Evolutionary conservation across 2,797 vertebrate genomes (phyloP).

Genomic region (Channallabes apus): DNA sequence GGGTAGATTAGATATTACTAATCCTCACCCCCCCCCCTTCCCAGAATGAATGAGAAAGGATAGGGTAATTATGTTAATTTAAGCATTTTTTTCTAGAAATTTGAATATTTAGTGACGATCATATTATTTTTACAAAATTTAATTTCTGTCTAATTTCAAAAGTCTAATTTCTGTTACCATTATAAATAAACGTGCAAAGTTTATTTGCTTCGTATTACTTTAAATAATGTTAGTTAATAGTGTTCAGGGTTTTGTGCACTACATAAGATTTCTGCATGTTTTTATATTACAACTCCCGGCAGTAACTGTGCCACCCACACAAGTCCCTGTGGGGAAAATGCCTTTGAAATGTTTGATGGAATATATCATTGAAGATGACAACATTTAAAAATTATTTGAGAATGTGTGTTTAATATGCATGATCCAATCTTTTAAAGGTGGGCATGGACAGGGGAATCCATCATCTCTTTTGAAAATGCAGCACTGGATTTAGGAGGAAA

Average conservation of each 20-base stretch:
- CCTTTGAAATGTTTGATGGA: conserved; percentile 67
- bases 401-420: conserved; percentile 79
- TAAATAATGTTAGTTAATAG: not conserved
- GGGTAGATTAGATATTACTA: conserved; percentile 23
- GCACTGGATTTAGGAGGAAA: conserved; percentile 75
- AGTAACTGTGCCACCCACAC: conserved; percentile 29
- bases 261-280: conserved; percentile 16
- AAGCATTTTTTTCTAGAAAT: not conserved
- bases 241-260: not conserved
- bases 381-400: conserved; percentile 80
- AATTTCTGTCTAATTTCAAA: too few species aligned
- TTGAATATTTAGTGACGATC: not conserved
- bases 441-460: conserved; percentile 76
- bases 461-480: conserved; percentile 74
- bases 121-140: not conserved
- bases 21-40: not conserved
- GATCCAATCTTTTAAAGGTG: conserved; percentile 75
- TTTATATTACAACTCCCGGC: conserved; percentile 12
- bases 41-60: not conserved
- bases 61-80: not conserved
- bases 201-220: not conserved
- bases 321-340: conserved; percentile 21
- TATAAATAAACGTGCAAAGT: not conserved
- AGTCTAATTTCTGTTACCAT: not conserved
- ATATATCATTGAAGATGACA: conserved; percentile 79